Evolutionary conservation across 1,140 invertebrate genomes (phyloP).

Genomic region (Pseudomyrmex flavicornis): DNA sequence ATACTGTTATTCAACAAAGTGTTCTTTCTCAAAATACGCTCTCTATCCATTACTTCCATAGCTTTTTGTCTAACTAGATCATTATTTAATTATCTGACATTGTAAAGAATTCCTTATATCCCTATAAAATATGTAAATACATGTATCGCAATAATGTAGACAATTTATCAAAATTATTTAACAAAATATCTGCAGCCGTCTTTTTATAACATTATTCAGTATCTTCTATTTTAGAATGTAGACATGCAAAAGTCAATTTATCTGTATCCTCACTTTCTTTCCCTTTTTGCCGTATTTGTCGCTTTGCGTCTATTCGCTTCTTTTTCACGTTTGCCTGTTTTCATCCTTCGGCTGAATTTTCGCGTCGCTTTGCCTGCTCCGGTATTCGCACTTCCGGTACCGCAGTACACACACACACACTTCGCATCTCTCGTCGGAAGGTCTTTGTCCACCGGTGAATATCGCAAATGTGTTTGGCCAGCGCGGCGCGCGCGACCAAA

Average conservation of each 20-base stretch:
- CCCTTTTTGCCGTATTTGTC: conserved; percentile 29
- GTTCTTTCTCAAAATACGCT: conserved; percentile 24
- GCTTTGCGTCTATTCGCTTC: background rate
- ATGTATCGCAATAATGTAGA: background rate
- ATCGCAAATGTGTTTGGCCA: conserved; percentile 50
- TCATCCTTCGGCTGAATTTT: background rate
- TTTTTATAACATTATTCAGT: too few relatives aligned
- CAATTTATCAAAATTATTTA: background rate
- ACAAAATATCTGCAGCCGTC: background rate
- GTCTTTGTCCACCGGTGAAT: conserved; percentile 49
- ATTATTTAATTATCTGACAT: background rate
- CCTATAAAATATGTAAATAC: background rate
- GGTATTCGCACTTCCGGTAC: background rate
- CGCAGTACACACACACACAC: too few relatives aligned
- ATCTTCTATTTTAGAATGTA: background rate
- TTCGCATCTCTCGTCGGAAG: background rate
- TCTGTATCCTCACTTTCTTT: conserved; percentile 12
- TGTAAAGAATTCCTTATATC: background rate
- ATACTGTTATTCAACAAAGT: conserved; percentile 5
- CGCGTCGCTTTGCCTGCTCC: background rate
- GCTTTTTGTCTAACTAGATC: background rate
- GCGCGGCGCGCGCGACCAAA: conserved; percentile 58
- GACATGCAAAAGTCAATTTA: conserved; percentile 29
- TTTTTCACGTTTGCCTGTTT: conserved; percentile 2
- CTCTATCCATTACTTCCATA: background rate